Evolutionary conservation across 2,113 vertebrate genomes (phyloP).

Genomic region (Mormoops blainvillei): DNA sequence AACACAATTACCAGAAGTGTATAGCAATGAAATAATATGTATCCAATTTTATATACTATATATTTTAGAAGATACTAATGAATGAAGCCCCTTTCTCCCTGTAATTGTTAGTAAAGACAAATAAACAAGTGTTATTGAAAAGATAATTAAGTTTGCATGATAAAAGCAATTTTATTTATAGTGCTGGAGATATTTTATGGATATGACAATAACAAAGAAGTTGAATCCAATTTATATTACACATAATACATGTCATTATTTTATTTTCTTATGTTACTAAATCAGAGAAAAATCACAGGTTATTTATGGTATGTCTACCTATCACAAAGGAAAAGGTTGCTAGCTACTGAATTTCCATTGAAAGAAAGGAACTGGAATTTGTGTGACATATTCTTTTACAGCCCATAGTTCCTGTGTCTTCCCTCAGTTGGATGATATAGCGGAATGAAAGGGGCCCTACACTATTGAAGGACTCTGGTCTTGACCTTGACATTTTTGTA

Average conservation of each 20-base stretch:
- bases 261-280: conserved; percentile 43
- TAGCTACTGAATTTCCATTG: neutral
- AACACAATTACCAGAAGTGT: conserved; percentile 48
- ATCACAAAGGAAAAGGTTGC: neutral
- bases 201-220: neutral
- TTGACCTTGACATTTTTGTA: neutral
- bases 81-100: conserved; percentile 32
- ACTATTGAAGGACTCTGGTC: neutral
- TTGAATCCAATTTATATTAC: conserved; percentile 8
- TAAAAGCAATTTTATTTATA: conserved; percentile 65
- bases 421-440: neutral
- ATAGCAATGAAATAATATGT: conserved; percentile 44
- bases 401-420: neutral
- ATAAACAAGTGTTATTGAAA: conserved; percentile 63
- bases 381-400: neutral
- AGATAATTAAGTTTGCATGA: conserved; percentile 58
- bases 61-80: conserved; percentile 31
- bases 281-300: conserved; percentile 18
- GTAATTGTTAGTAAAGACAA: conserved; percentile 60
- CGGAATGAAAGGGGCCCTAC: neutral
- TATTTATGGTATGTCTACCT: neutral
- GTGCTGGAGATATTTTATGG: conserved; percentile 42
- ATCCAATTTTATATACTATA: neutral
- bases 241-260: neutral
- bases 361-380: conserved; percentile 17